Evolutionary conservation across 2,888 invertebrate species (phyloP).

Genomic region (Therioaphis trifolii): DNA sequence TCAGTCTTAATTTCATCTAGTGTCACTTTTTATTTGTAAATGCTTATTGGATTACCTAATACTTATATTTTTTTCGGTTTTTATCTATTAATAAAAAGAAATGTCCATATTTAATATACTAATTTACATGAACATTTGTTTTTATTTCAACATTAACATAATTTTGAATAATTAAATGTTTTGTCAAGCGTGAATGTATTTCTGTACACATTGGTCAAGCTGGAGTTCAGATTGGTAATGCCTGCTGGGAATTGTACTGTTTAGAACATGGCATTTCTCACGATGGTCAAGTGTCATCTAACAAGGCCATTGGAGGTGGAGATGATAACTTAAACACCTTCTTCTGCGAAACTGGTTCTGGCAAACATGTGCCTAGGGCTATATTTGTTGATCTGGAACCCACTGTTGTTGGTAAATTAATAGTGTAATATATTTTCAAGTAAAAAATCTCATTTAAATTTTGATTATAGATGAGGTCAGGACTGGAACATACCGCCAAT

Average conservation of each 20-base stretch:
- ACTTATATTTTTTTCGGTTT: too few relatives aligned
- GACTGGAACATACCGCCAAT: conserved; percentile 92
- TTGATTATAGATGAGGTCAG: conserved; percentile 81
- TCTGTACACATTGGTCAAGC: conserved; percentile 84
- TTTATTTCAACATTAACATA: too few relatives aligned
- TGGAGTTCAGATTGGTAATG: conserved; percentile 90
- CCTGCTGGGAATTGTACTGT: conserved; percentile 90
- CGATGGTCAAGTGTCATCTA: conserved; percentile 93
- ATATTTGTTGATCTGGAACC: conserved; percentile 97
- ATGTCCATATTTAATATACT: too few relatives aligned
- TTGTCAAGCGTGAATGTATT: conserved; percentile 79
- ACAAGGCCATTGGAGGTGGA: conserved; percentile 89
- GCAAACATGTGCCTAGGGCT: conserved; percentile 94
- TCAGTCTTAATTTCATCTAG: too few relatives aligned
- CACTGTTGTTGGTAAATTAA: conserved; percentile 81
- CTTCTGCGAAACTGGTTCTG: conserved; percentile 93
- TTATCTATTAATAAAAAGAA: too few relatives aligned
- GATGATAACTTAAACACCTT: conserved; percentile 96
- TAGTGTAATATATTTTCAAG: neutral
- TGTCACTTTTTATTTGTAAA: too few relatives aligned
- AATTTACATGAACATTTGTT: too few relatives aligned
- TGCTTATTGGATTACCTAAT: too few relatives aligned
- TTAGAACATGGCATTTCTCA: conserved; percentile 92
- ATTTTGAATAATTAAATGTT: too few relatives aligned
- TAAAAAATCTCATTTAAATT: neutral